Base-by-base conservation (phyloP, 1,140 invertebrate species). In the Drosophila tristis region DNA sequence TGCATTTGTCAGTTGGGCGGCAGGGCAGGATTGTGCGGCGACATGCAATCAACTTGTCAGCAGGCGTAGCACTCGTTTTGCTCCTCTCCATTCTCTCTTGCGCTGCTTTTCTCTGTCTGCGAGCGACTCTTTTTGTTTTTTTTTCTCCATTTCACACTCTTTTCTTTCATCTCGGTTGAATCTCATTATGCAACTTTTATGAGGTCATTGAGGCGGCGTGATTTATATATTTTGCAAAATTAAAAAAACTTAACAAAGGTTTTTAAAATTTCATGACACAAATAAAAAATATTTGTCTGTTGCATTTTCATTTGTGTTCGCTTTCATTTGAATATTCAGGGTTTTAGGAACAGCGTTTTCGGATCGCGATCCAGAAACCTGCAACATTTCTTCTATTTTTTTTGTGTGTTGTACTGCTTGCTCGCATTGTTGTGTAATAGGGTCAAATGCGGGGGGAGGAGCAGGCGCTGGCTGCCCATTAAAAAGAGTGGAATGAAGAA, bases 11-110 rank as follows among this genome's bases (percentile, higher is more conserved):
- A 79, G 61, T 43, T 65, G 60, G 66, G 8, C 29, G 23, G 42
- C 35, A 43, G 29, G 42, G 43, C 39, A 45, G 68, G 43, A 42
- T 8, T 35, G 9, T 48, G 74, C 70, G 49, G 25, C 63, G 65
- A 74, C 72, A 74, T 77, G 77, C 80, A 85, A 86, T 80, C 81
- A 78, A 86, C 77, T 86, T 80, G 77, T 86, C 81, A 71, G 64
- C 81, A 53, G 51, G 23, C 59, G n/a, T 58, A 65, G 44, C 51
- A 26, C 23, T 39, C 11, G 4, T 39, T 39, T 39, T 39, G 26
- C 26, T 29, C 26, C 26, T 6, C 26, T 29, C 26, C 7, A 6
- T 39, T 39, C 15, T 65, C 23, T 55, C 29, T n/a, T 25, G 8
- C n/a, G 57, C 31, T 31, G 29, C 8, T 2, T 35, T 9, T 35